Conservation (phyloP, 2,113 vertebrate species). For the Prinia subflava region DNA sequence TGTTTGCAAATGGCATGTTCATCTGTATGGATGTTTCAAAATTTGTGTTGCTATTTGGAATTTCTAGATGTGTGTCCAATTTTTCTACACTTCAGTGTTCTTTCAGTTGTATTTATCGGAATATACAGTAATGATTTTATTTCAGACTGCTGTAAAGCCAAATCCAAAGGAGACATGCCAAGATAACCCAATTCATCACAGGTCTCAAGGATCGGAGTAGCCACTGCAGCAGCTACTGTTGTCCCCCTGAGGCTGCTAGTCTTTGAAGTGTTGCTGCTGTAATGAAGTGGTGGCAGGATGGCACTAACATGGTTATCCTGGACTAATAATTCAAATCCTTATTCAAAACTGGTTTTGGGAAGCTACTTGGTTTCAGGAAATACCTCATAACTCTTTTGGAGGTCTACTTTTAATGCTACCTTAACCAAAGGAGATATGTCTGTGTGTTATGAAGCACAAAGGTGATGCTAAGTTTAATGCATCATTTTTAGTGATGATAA, state of each 20-base stretch:
- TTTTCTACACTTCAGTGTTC: not conserved
- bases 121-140: not conserved
- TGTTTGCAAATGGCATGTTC: not conserved
- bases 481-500: not conserved
- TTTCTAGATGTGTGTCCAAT: not conserved
- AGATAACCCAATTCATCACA: not conserved
- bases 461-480: not conserved
- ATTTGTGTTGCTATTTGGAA: not conserved
- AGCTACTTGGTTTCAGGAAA: not conserved
- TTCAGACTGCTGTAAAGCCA: not conserved
- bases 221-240: not conserved
- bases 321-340: not conserved
- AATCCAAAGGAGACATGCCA: not conserved
- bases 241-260: not conserved
- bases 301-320: not conserved
- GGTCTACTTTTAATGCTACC: not conserved
- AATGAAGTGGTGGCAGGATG: not conserved
- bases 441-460: not conserved
- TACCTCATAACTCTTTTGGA: not conserved
- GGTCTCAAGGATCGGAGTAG: not conserved
- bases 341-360: not conserved
- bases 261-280: not conserved
- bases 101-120: not conserved
- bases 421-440: not conserved
- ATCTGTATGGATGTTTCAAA: not conserved